phyloP scores from a whole-genome alignment of 2,113 vertebrate species.

The Myotis davidii region DNA sequence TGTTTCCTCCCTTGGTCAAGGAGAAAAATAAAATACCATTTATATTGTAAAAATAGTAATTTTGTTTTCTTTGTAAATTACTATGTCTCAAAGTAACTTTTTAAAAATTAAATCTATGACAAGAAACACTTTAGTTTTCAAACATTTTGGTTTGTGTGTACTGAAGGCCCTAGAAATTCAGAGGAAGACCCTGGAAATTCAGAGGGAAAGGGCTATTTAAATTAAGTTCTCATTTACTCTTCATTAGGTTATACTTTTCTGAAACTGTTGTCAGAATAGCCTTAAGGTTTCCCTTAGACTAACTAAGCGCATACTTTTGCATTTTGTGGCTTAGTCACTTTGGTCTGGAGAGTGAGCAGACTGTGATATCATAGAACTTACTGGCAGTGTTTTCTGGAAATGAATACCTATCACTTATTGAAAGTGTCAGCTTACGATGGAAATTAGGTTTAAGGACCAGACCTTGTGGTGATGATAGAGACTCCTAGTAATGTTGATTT shows the following conservation, averaged over 20 bases:
- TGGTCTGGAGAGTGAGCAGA: constrained; percentile 60
- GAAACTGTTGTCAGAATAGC: not conserved
- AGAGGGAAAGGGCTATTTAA: not conserved
- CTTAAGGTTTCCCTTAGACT: constrained; percentile 9
- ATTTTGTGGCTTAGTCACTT: constrained; percentile 72
- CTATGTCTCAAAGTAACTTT: not conserved
- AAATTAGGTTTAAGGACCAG: constrained; percentile 64
- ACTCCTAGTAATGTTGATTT: constrained; percentile 70
- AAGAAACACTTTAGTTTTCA: not conserved
- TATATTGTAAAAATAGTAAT: not conserved
- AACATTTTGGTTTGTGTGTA: constrained; percentile 40
- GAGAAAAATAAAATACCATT: not conserved
- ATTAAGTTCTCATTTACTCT: constrained; percentile 36
- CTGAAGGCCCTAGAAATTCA: constrained; percentile 25
- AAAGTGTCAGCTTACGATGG: constrained; percentile 72
- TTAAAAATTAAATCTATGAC: not conserved
- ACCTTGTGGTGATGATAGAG: constrained; percentile 72
- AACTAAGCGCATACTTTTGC: not conserved
- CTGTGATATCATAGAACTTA: constrained; percentile 70
- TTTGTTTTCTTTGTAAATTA: constrained; percentile 26
- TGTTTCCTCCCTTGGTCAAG: not conserved
- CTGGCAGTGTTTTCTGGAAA: constrained; percentile 76
- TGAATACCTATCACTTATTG: constrained; percentile 73
- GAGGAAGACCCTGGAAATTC: not conserved
- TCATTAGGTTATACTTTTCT: not conserved